These are phyloP conservation scores for Gymnocephalus cernua DNA, from an alignment of 2,113 vertebrate genomes.

Conservation along the genomic window DNA sequence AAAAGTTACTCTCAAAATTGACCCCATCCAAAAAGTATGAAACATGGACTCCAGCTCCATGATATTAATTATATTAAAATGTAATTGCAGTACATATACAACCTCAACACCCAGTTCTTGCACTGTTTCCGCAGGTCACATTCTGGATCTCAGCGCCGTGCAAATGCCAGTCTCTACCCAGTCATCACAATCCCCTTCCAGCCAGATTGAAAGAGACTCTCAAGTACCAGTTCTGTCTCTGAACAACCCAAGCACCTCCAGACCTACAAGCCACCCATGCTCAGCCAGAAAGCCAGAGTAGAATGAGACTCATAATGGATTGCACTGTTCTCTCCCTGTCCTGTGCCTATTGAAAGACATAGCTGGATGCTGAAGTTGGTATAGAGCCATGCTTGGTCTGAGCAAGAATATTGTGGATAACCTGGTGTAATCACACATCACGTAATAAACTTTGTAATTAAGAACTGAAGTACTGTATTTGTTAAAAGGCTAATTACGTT, in stretches of 20 bases:
- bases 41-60: neutral
- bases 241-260: neutral
- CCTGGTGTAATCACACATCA: neutral
- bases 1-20: neutral
- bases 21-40: neutral
- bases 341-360: conserved; percentile 72
- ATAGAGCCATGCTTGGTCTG: neutral
- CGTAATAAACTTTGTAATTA: neutral
- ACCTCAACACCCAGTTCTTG: neutral
- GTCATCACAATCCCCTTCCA: conserved; percentile 36
- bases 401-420: neutral
- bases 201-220: conserved; percentile 35
- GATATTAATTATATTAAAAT: neutral
- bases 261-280: neutral
- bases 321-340: conserved; percentile 17
- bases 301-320: conserved; percentile 70
- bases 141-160: conserved; percentile 72
- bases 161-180: neutral
- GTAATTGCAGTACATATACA: neutral
- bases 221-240: conserved; percentile 51
- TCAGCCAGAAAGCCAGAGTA: conserved; percentile 54
- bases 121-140: conserved; percentile 73
- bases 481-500: neutral
- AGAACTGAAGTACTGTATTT: neutral
- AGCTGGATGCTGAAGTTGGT: conserved; percentile 86